Evolutionary conservation across 2,888 invertebrate species (phyloP).

Genomic region (Diplazon laetatorius): DNA sequence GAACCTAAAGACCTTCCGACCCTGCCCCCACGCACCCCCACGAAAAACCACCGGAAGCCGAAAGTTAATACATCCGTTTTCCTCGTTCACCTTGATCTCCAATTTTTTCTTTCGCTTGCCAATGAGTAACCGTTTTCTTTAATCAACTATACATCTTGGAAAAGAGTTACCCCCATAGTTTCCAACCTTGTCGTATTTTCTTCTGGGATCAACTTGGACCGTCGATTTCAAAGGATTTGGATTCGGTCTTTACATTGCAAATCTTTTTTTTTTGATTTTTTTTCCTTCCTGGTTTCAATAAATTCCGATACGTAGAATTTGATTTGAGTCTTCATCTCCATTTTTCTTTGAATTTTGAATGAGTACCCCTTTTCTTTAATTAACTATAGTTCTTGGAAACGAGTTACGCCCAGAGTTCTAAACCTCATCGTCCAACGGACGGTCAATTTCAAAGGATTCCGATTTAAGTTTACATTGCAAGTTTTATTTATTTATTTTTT

Average conservation of each 20-base stretch:
- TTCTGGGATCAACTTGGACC: background rate
- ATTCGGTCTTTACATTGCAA: background rate
- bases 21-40: background rate
- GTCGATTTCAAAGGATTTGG: background rate
- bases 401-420: too few species aligned
- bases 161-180: background rate
- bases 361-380: too few species aligned
- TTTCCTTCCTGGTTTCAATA: too few species aligned
- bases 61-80: slow-evolving; percentile 22
- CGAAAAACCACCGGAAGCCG: background rate
- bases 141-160: background rate
- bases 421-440: too few species aligned
- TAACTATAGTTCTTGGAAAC: too few species aligned
- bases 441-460: too few species aligned
- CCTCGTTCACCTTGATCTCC: slow-evolving; percentile 13
- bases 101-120: slow-evolving; percentile 6
- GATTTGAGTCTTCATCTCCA: too few species aligned
- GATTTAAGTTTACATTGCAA: too few species aligned
- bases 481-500: too few species aligned
- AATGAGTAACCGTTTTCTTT: background rate
- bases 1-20: slow-evolving; percentile 14
- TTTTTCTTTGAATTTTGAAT: background rate
- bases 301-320: too few species aligned
- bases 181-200: background rate
- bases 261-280: background rate